phyloP scores from a whole-genome alignment of 2,888 invertebrate genomes.

The Drosophila anomalipes region DNA sequence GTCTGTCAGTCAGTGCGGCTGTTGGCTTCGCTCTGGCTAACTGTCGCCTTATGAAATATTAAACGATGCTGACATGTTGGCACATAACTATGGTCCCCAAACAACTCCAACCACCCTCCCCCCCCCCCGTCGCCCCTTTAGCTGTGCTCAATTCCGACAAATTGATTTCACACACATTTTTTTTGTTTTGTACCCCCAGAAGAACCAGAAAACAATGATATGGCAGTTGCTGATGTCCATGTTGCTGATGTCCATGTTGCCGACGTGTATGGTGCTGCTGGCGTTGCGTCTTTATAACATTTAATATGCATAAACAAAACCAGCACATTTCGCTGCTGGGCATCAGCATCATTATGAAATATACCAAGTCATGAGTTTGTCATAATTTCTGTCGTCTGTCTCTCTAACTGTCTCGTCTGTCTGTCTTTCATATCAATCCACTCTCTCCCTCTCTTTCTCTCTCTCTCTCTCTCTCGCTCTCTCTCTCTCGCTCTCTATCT shows the following conservation, averaged over 20 bases:
- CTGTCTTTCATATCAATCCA: not conserved
- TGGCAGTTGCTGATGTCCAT: constrained; percentile 45
- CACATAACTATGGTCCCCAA: constrained; percentile 49
- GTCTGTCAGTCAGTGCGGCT: constrained; percentile 15
- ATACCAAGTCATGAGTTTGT: constrained; percentile 62
- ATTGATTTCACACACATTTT: constrained; percentile 76
- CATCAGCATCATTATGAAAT: constrained; percentile 56
- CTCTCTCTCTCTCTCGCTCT: constrained; percentile 5
- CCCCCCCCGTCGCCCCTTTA: not conserved
- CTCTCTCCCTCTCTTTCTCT: constrained; percentile 1
- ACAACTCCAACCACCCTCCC: not conserved
- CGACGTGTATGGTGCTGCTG: constrained; percentile 54
- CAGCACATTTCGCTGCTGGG: constrained; percentile 23
- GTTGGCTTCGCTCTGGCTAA: constrained; percentile 48
- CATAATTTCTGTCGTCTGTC: constrained; percentile 58
- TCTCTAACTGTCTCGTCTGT: constrained; percentile 24
- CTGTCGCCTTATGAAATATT: constrained; percentile 69
- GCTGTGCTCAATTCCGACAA: constrained; percentile 72
- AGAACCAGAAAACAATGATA: constrained; percentile 29
- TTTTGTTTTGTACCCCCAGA: constrained; percentile 14
- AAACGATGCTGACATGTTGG: constrained; percentile 67
- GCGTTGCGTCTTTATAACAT: constrained; percentile 69
- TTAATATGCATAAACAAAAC: constrained; percentile 77
- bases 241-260: constrained; percentile 35
- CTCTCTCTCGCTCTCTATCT: constrained; percentile 1